Evolutionary conservation across 1,140 invertebrate species (phyloP).

Genomic region (Sarcophaga bullata): DNA sequence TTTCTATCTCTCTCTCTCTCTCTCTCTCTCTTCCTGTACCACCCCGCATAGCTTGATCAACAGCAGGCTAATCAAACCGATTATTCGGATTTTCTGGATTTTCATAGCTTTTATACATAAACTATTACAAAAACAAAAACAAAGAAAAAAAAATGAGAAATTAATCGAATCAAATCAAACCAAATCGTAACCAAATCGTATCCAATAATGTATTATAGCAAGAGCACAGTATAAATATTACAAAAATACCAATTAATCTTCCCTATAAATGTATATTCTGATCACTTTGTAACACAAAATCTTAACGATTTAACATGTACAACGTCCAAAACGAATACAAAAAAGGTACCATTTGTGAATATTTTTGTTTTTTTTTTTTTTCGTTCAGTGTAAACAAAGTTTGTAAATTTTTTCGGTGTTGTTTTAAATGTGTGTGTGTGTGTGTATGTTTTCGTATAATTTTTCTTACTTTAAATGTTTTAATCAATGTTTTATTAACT

Average conservation of each 20-base stretch:
- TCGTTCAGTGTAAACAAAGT: not conserved
- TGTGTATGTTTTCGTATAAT: constrained; percentile 23
- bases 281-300: not conserved
- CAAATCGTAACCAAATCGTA: constrained; percentile 40
- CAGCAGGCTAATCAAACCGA: constrained; percentile 64
- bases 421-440: constrained; percentile 5
- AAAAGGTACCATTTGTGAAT: constrained; percentile 33
- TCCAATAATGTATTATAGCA: too few relatives aligned
- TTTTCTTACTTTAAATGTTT: constrained; percentile 10
- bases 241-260: too few relatives aligned
- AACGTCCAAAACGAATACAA: constrained; percentile 47
- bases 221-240: too few relatives aligned
- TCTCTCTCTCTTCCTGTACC: not conserved
- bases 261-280: not conserved
- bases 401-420: constrained; percentile 31
- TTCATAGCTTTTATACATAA: constrained; percentile 61
- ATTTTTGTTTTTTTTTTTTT: constrained; percentile 21
- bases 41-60: constrained; percentile 57
- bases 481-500: not conserved
- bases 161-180: not conserved
- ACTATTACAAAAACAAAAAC: constrained; percentile 44
- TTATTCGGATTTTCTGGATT: constrained; percentile 65
- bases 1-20: not conserved
- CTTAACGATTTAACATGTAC: constrained; percentile 51
- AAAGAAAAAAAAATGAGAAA: constrained; percentile 17